These are phyloP conservation scores for Noctua comes DNA, from an alignment of 2,888 invertebrate genomes.

Conservation along the genomic window DNA sequence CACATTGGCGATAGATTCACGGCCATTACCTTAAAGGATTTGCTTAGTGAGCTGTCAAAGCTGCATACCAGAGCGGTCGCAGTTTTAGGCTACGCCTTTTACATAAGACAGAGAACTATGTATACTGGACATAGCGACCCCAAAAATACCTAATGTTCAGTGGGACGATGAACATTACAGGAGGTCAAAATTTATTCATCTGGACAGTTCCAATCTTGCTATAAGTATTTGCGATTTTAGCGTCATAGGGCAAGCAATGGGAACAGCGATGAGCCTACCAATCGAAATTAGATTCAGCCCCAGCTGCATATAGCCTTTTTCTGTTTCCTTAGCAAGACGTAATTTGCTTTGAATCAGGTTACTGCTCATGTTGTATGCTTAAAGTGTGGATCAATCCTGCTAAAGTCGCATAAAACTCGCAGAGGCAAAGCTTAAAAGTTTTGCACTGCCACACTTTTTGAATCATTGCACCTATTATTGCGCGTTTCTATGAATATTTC, in stretches of 20 bases:
- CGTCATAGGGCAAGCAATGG: background rate
- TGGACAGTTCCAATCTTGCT: background rate
- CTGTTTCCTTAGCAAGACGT: background rate
- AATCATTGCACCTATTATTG: background rate
- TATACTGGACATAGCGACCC: background rate
- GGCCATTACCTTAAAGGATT: constrained; percentile 25
- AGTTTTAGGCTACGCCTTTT: constrained; percentile 25
- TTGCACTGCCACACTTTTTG: background rate
- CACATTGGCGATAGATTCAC: constrained; percentile 22
- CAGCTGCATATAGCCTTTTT: background rate
- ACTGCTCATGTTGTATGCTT: background rate
- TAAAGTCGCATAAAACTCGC: background rate
- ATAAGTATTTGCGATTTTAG: background rate
- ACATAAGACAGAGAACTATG: background rate
- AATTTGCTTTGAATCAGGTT: background rate
- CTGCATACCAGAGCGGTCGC: constrained; percentile 32
- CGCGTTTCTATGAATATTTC: no score
- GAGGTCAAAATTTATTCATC: background rate
- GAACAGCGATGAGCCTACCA: background rate
- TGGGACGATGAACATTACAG: background rate
- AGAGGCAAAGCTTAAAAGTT: background rate
- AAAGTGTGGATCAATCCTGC: background rate
- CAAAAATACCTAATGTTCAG: background rate
- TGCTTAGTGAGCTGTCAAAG: constrained; percentile 22
- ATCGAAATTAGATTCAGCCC: background rate